Conservation (phyloP, 1,140 invertebrate genomes). For the Apolygus lucorum region DNA sequence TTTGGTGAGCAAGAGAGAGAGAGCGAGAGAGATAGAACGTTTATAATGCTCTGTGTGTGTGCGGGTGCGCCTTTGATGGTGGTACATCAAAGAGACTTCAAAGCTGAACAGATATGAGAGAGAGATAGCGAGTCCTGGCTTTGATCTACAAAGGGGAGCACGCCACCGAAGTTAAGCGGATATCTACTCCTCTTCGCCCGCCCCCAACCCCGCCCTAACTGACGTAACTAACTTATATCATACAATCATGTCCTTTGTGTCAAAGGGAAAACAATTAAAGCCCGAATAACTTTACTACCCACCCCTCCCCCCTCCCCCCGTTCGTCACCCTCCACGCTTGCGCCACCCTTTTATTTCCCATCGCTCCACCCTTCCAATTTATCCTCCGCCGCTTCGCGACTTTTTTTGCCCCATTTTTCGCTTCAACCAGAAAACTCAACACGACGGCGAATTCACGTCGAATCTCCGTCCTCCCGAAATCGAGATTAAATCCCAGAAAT, state of each 20-base stretch:
- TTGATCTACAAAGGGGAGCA: constrained; percentile 30
- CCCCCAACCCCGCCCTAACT: constrained; percentile 21
- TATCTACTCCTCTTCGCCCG: constrained; percentile 21
- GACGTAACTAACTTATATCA: constrained; percentile 32
- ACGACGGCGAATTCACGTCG: no score
- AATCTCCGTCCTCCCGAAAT: no score
- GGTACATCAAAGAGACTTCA: constrained; percentile 33
- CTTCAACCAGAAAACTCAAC: no score
- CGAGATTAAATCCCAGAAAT: no score
- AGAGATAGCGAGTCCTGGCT: constrained; percentile 32
- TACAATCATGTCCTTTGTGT: constrained; percentile 32
- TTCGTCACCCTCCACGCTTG: constrained; percentile 20
- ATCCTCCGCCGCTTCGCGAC: not conserved
- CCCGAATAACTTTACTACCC: constrained; percentile 27
- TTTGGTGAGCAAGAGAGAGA: constrained; percentile 27
- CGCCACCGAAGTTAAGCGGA: constrained; percentile 30
- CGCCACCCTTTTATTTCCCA: constrained; percentile 25
- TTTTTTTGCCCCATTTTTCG: no score
- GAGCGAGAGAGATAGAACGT: constrained; percentile 31
- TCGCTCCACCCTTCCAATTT: constrained; percentile 18
- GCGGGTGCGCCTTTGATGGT: constrained; percentile 31
- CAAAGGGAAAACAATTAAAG: constrained; percentile 31
- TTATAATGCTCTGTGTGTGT: constrained; percentile 33
- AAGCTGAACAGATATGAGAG: constrained; percentile 33
- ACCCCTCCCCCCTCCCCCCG: constrained; percentile 7